A percentile compares a stretch with the other conserved stretches of the same genome.
Conservation (phyloP, 2,797 vertebrate genomes). For the Knipowitschia caucasica region DNA sequence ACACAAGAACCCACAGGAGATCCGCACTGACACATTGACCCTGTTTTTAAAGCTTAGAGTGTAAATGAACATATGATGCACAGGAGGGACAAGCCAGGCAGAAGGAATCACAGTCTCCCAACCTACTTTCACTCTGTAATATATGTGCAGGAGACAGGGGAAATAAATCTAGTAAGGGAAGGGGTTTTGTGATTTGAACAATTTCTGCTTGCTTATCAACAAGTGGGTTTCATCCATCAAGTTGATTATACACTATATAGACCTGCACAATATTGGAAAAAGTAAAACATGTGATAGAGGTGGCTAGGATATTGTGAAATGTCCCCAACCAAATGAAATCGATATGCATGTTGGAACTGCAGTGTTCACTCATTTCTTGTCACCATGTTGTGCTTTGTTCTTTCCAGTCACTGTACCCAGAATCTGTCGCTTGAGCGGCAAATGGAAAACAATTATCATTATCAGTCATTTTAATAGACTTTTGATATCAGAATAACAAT, state of each 20-base stretch:
- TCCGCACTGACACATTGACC: constrained; percentile 60
- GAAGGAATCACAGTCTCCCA: constrained; percentile 38
- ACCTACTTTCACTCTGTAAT: constrained; percentile 25
- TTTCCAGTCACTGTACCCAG: too few species aligned
- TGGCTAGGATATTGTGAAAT: too few species aligned
- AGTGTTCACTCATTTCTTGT: too few species aligned
- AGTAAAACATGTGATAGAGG: too few species aligned
- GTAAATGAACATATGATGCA: constrained; percentile 63
- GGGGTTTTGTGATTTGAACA: background rate
- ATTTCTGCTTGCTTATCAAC: constrained; percentile 22
- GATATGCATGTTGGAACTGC: too few species aligned
- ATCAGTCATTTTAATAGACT: too few species aligned
- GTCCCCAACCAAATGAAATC: too few species aligned
- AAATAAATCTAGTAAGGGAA: background rate
- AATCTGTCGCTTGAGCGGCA: too few species aligned
- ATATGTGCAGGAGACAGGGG: constrained; percentile 6
- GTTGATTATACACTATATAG: background rate
- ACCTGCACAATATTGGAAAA: too few species aligned
- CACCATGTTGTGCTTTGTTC: too few species aligned
- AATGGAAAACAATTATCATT: too few species aligned
- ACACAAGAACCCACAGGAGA: constrained; percentile 51
- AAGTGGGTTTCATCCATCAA: constrained; percentile 18
- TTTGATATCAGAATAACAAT: too few species aligned
- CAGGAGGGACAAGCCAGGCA: constrained; percentile 37
- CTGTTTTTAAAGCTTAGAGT: constrained; percentile 51